Evolutionary conservation across 2,888 invertebrate species (phyloP).

Genomic region (Amaurobius ferox): DNA sequence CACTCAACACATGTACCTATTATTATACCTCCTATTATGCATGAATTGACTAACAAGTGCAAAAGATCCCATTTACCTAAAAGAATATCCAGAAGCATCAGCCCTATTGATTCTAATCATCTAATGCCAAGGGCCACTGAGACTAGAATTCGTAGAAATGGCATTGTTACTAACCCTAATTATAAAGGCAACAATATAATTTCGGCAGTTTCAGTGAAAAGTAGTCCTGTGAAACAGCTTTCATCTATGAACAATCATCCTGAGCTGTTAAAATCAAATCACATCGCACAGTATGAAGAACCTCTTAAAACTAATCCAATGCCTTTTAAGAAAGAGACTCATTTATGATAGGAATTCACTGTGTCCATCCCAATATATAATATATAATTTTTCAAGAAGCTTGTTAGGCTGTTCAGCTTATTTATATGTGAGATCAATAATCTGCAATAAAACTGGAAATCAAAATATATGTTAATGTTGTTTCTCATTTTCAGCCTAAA

Average conservation of each 20-base stretch:
- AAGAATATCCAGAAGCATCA: conserved; percentile 37
- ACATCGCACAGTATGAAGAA: conserved; percentile 68
- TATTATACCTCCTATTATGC: conserved; percentile 46
- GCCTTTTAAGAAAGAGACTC: conserved; percentile 91
- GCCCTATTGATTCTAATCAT: conserved; percentile 54
- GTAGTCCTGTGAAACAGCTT: conserved; percentile 47
- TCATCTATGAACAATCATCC: conserved; percentile 37
- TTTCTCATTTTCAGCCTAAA: too few relatives aligned
- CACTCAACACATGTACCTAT: conserved; percentile 62
- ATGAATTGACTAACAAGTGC: conserved; percentile 36
- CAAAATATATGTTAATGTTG: too few relatives aligned
- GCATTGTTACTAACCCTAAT: conserved; percentile 78
- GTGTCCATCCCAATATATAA: too few relatives aligned
- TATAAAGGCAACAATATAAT: conserved; percentile 74
- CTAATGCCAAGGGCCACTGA: conserved; percentile 76
- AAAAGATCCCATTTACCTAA: conserved; percentile 59
- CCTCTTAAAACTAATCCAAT: conserved; percentile 76
- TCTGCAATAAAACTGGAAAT: too few relatives aligned
- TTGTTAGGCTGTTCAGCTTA: too few relatives aligned
- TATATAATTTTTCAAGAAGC: too few relatives aligned
- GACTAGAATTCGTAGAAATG: conserved; percentile 77
- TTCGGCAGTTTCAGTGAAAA: conserved; percentile 80
- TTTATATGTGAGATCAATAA: too few relatives aligned
- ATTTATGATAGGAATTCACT: conserved; percentile 79
- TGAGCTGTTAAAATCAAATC: conserved; percentile 50